Conservation (phyloP, 2,888 invertebrate species). For the Drosophila dives region DNA sequence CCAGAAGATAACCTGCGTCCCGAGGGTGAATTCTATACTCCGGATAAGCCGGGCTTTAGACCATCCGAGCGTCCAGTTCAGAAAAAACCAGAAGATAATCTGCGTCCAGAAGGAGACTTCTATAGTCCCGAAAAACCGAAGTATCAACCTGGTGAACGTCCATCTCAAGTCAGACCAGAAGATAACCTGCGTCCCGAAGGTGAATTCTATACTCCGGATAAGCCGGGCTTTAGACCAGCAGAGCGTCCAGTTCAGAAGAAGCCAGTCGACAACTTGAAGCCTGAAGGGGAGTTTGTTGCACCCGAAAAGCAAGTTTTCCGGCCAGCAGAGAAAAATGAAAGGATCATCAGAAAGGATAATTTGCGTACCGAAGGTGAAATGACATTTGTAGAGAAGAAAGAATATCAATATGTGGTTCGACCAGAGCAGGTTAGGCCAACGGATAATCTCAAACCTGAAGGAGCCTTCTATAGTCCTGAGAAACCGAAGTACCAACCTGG, state of each 20-base stretch:
- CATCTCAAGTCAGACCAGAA: too few species aligned
- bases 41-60: not conserved
- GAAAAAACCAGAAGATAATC: too few species aligned
- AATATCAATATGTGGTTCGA: constrained; percentile 78
- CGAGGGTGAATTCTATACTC: not conserved
- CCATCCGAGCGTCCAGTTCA: not conserved
- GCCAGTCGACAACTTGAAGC: constrained; percentile 34
- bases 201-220: too few species aligned
- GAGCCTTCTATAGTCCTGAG: constrained; percentile 86
- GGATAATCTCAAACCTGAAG: constrained; percentile 87
- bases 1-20: not conserved
- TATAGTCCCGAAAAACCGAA: too few species aligned
- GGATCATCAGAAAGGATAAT: constrained; percentile 84
- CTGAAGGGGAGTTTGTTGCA: constrained; percentile 46
- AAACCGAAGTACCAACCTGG: constrained; percentile 83
- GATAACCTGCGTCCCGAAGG: too few species aligned
- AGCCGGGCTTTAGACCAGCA: too few species aligned
- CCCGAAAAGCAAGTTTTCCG: constrained; percentile 81
- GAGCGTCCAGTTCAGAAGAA: constrained; percentile 40
- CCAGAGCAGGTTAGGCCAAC: constrained; percentile 85
- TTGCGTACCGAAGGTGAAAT: constrained; percentile 84
- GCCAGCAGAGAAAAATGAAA: constrained; percentile 33
- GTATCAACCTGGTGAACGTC: too few species aligned
- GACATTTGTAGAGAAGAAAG: constrained; percentile 74
- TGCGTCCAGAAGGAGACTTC: too few species aligned